These are phyloP conservation scores for Orbicella faveolata DNA, from an alignment of 64 coral and sea anemone genomes.

Conservation along the genomic window DNA sequence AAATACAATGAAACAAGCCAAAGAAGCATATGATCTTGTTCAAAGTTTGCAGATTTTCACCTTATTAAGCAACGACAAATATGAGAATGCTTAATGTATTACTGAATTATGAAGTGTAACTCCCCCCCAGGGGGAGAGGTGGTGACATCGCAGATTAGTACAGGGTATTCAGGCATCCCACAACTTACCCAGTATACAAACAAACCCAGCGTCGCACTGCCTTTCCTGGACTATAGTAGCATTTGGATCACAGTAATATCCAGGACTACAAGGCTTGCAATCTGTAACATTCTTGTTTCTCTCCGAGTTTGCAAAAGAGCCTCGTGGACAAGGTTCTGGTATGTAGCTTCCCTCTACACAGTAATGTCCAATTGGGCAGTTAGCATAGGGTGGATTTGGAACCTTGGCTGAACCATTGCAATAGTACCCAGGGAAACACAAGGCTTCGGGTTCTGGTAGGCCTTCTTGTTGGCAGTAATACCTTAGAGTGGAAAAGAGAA, in stretches of 20 bases:
- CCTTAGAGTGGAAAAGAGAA: constrained; percentile 38
- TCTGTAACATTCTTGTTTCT: constrained; percentile 84
- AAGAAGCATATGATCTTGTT: too few relatives aligned
- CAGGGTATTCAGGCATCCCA: neutral
- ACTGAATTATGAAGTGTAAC: too few relatives aligned
- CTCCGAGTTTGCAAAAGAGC: constrained; percentile 92
- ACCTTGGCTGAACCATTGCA: constrained; percentile 73
- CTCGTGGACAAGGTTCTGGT: constrained; percentile 80
- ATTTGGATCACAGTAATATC: constrained; percentile 92
- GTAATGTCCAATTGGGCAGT: constrained; percentile 88
- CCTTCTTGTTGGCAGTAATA: constrained; percentile 82
- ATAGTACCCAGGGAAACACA: constrained; percentile 85
- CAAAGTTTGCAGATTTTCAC: too few relatives aligned
- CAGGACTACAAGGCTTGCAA: constrained; percentile 94
- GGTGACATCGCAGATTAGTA: neutral
- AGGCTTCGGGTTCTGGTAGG: constrained; percentile 68
- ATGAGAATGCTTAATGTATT: too few relatives aligned
- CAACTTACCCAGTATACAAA: constrained; percentile 88
- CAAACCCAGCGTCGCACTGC: constrained; percentile 76
- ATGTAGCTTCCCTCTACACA: constrained; percentile 84
- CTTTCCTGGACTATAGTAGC: constrained; percentile 71
- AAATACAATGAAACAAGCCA: too few relatives aligned
- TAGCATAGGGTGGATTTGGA: constrained; percentile 73
- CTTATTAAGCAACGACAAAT: too few relatives aligned
- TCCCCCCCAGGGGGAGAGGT: too few relatives aligned